Base-by-base conservation (phyloP, 2,797 vertebrate species). In the Alca torda region DNA sequence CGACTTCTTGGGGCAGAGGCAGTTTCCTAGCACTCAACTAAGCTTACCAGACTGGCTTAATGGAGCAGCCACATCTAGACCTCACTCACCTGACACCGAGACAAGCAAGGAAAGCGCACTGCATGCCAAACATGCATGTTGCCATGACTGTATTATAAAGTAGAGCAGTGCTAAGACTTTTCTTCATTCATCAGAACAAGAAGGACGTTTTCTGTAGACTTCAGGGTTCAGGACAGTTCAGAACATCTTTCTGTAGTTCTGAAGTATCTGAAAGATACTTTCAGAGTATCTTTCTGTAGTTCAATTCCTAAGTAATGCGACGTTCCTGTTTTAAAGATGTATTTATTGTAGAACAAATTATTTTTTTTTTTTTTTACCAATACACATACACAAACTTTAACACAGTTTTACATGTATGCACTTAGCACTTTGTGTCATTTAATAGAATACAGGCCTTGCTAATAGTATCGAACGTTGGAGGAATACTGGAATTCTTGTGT, bases 71-170 rank as follows among this genome's bases (percentile, higher is more conserved):
- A 43, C 59, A 50, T 54, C 60, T 30, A 57, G 45, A 59, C 17
- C 16, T 72, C 26, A 24, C 11, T 33, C 78, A 46, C 35, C 13
- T 28, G 28, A 57, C 37, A 21, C 16, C 0, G 1, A 57, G 21
- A 57, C 39, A 73, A 68, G 48, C 31, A 43, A 68, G 48, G 33
- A 46, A n/a, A 57, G 20, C 4, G 21, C 50, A 39, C 0, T 31
- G 68, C 30, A 26, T 18, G 19, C 11, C 1, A 0, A 50, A 61
- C 37, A 9, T 1, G 9, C 67, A 3, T 10, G 21, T 46, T 63
- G 43, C 48, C 30, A 50, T 39, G 28, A 60, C 37, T 48, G 50
- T n/a, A 15, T 41, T 43, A 21, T 8, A 37, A 76, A 76, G 41
- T 5, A 54, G 20, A 69, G 39, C 57, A 26, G 35, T 43, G 50